phyloP scores from a whole-genome alignment of 2,888 invertebrate species.

The Leptopilina myrica region DNA sequence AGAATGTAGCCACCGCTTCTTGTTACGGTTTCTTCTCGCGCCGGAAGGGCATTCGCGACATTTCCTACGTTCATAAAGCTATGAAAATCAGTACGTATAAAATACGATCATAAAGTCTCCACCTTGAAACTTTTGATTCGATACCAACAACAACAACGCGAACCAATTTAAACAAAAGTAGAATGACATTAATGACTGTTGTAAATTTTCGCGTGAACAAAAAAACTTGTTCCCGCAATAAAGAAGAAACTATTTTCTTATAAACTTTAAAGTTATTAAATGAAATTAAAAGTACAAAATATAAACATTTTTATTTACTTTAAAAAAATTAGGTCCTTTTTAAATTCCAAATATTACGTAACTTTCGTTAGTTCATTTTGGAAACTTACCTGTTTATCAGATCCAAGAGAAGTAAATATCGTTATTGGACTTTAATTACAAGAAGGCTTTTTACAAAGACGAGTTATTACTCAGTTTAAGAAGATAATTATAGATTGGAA shows the following conservation, averaged over 20 bases:
- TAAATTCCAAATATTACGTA: no score
- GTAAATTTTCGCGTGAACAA: neutral
- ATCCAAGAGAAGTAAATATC: neutral
- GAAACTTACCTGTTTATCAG: neutral
- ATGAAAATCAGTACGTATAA: constrained; percentile 13
- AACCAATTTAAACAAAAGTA: neutral
- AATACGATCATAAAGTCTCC: constrained; percentile 22
- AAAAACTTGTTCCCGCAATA: neutral
- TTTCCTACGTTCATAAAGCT: constrained; percentile 22
- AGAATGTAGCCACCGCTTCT: constrained; percentile 3
- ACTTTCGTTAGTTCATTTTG: no score
- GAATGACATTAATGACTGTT: neutral
- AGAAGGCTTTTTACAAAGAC: neutral
- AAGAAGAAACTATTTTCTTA: neutral
- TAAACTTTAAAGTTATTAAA: neutral
- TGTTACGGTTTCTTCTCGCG: constrained; percentile 13
- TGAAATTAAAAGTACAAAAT: no score
- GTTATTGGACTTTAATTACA: constrained; percentile 18
- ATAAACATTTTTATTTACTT: no score
- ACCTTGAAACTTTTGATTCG: constrained; percentile 4
- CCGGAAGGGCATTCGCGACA: constrained; percentile 11
- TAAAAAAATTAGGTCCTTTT: no score
- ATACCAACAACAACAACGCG: neutral
- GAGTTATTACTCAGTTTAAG: constrained; percentile 18
- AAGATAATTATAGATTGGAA: constrained; percentile 22